Evolutionary conservation across 2,888 invertebrate species (phyloP).

Genomic region (Polymixis lichenea): DNA sequence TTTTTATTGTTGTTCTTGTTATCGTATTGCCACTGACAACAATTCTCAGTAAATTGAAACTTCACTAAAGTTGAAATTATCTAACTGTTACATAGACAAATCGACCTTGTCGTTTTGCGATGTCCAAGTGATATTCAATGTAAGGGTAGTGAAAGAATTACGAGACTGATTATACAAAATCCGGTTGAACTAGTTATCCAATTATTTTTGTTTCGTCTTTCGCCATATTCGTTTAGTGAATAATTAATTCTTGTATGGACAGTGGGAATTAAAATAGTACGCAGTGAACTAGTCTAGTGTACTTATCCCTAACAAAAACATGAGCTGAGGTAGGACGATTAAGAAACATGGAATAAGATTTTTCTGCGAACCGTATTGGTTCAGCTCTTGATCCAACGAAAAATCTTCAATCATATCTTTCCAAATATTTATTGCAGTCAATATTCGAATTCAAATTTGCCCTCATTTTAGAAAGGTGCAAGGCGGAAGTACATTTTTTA

Average conservation of each 20-base stretch:
- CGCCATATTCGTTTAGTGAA: constrained; percentile 36
- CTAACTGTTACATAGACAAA: neutral
- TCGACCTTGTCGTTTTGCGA: neutral
- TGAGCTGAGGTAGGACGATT: constrained; percentile 30
- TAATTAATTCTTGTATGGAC: constrained; percentile 12
- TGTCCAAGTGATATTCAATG: neutral
- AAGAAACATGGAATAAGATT: constrained; percentile 34
- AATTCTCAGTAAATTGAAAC: neutral
- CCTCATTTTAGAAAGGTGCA: constrained; percentile 67
- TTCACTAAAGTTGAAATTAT: neutral
- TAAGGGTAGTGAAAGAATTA: neutral
- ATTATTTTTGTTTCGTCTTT: constrained; percentile 25
- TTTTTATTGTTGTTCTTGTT: neutral
- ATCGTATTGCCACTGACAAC: neutral
- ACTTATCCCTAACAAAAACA: constrained; percentile 47
- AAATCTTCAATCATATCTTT: constrained; percentile 5
- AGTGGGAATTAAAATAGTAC: constrained; percentile 13
- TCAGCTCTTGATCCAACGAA: constrained; percentile 10
- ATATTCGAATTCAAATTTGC: constrained; percentile 64
- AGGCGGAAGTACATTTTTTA: constrained; percentile 80
- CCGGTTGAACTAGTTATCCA: constrained; percentile 29
- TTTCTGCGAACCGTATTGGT: constrained; percentile 35
- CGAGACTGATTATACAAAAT: neutral
- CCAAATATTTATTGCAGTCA: constrained; percentile 56
- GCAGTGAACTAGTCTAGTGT: constrained; percentile 43